These are phyloP conservation scores for Phymanthus crucifer DNA, from an alignment of 92 coral and sea anemone species.

Conservation along the genomic window DNA sequence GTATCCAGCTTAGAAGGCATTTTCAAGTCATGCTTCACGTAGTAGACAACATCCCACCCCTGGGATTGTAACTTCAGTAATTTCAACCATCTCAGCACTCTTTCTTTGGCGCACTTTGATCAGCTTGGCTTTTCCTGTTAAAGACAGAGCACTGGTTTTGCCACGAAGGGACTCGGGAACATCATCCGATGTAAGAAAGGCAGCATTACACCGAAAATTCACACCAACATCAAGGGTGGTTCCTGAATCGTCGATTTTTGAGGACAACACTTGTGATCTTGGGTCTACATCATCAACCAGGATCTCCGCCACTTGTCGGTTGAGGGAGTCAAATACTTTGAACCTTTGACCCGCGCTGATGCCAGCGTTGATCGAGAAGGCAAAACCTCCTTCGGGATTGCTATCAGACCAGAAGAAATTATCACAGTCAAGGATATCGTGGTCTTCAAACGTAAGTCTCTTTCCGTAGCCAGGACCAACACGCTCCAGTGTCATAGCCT, in stretches of 20 bases:
- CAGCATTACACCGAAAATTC: conserved; percentile 37
- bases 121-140: conserved; percentile 39
- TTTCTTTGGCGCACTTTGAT: conserved; percentile 24
- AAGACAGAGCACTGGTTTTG: conserved; percentile 25
- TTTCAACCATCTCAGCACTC: conserved; percentile 36
- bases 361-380: conserved; percentile 74
- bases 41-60: conserved; percentile 46
- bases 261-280: conserved; percentile 51
- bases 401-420: conserved; percentile 99
- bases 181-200: conserved; percentile 22
- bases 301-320: conserved; percentile 46
- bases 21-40: not conserved
- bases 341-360: conserved; percentile 61
- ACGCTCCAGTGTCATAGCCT: conserved; percentile 63
- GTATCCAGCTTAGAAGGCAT: not conserved
- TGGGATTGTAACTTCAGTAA: conserved; percentile 46
- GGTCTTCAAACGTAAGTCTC: conserved; percentile 81
- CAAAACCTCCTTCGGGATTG: conserved; percentile 84
- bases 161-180: conserved; percentile 52
- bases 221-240: conserved; percentile 29
- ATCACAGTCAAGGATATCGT: conserved; percentile 73
- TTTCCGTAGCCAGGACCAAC: conserved; percentile 94
- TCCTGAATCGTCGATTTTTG: not conserved
- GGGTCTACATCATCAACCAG: conserved; percentile 36
- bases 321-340: conserved; percentile 56